A percentile compares a stretch with the other conserved stretches of the same genome.
phyloP scores from a whole-genome alignment of 1,140 invertebrate genomes.

The Phymastichus coffea region DNA sequence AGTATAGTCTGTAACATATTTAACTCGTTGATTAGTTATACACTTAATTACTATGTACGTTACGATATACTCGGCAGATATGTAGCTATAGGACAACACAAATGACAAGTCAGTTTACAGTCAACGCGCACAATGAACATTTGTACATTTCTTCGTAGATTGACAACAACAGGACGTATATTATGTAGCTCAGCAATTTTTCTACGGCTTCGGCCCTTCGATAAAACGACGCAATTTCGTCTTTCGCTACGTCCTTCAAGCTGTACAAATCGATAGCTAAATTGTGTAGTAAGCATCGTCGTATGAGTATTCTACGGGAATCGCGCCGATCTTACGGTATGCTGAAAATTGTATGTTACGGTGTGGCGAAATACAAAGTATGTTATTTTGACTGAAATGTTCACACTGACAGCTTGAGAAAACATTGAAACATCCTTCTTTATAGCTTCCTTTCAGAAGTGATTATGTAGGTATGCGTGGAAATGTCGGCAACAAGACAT shows the following conservation, averaged over 20 bases:
- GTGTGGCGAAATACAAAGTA: not conserved
- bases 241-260: slow-evolving; percentile 9
- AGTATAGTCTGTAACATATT: slow-evolving; percentile 22
- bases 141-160: slow-evolving; percentile 19
- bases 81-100: slow-evolving; percentile 2
- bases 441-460: slow-evolving; percentile 1
- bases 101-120: slow-evolving; percentile 13
- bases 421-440: no score
- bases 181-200: not conserved
- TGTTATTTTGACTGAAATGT: not conserved
- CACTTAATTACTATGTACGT: no score
- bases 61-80: no score
- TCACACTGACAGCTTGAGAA: no score
- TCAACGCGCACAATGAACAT: slow-evolving; percentile 1
- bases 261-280: slow-evolving; percentile 22
- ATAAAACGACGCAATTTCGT: not conserved
- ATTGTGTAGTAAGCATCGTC: slow-evolving; percentile 9
- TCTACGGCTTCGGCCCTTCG: slow-evolving; percentile 3
- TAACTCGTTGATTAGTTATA: slow-evolving; percentile 23
- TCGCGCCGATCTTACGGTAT: not conserved
- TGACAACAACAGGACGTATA: not conserved
- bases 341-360: not conserved
- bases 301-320: not conserved
- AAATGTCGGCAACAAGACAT: slow-evolving; percentile 8
- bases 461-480: slow-evolving; percentile 5